phyloP scores from a whole-genome alignment of 2,797 vertebrate species.

The Prionace glauca region DNA sequence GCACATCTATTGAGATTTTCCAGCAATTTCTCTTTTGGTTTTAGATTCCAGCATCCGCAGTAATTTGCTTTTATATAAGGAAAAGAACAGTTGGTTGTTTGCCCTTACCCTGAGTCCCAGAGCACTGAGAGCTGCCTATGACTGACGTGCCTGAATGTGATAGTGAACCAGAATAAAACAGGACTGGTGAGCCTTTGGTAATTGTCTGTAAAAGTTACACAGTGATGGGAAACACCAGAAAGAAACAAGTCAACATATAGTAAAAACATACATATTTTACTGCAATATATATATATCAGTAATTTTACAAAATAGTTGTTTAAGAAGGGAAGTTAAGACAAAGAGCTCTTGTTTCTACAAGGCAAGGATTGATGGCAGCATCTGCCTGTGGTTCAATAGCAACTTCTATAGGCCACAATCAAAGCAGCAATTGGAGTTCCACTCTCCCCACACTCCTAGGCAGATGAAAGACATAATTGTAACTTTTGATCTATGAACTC shows the following conservation, averaged over 20 bases:
- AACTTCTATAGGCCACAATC: too few relatives aligned
- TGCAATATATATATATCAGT: constrained; percentile 26
- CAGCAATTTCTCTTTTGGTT: too few relatives aligned
- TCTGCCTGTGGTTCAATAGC: not conserved
- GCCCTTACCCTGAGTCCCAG: not conserved
- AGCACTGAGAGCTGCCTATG: not conserved
- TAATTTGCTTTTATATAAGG: too few relatives aligned
- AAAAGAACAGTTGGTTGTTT: not conserved
- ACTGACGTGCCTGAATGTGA: not conserved
- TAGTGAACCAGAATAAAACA: not conserved
- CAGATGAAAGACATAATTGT: not conserved
- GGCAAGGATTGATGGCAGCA: not conserved
- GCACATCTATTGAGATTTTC: too few relatives aligned
- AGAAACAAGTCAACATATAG: not conserved
- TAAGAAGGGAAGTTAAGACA: not conserved
- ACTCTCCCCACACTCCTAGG: not conserved
- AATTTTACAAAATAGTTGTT: constrained; percentile 24
- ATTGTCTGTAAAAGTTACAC: not conserved
- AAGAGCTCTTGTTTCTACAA: not conserved
- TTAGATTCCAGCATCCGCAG: too few relatives aligned
- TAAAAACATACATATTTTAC: constrained; percentile 27
- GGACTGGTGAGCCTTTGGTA: not conserved
- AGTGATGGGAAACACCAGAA: not conserved
- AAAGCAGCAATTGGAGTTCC: not conserved
- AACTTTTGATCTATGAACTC: not conserved